These are phyloP conservation scores for Aptenodytes forsteri DNA, from an alignment of 2,113 vertebrate genomes.

Conservation along the genomic window DNA sequence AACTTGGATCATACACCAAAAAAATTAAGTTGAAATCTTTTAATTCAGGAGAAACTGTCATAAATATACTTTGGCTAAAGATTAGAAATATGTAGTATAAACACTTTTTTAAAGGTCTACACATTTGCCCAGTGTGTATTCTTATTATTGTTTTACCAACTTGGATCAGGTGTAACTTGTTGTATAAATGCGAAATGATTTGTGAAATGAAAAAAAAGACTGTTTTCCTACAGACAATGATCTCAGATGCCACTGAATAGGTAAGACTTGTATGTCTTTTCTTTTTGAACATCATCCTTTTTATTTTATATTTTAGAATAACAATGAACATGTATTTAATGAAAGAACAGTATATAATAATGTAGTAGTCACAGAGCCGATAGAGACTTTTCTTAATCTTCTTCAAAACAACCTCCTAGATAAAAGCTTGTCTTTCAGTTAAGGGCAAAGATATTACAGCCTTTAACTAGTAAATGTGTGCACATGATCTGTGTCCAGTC, in stretches of 20 bases:
- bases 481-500: background rate
- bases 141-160: background rate
- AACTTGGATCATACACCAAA: background rate
- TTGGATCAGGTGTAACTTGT: background rate
- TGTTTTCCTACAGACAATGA: background rate
- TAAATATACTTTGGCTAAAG: background rate
- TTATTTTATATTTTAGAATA: background rate
- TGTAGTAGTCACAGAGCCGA: background rate
- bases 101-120: background rate
- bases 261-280: background rate
- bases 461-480: background rate
- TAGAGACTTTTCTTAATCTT: background rate
- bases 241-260: background rate
- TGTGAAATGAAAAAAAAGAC: background rate
- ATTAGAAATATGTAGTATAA: background rate
- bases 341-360: background rate
- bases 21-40: background rate
- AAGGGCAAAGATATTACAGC: background rate
- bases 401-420: background rate
- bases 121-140: background rate
- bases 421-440: background rate
- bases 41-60: background rate
- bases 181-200: background rate
- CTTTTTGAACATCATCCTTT: background rate
- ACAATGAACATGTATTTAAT: background rate